phyloP scores from a whole-genome alignment of 2,797 vertebrate species.

The Aselliscus stoliczkanus region DNA sequence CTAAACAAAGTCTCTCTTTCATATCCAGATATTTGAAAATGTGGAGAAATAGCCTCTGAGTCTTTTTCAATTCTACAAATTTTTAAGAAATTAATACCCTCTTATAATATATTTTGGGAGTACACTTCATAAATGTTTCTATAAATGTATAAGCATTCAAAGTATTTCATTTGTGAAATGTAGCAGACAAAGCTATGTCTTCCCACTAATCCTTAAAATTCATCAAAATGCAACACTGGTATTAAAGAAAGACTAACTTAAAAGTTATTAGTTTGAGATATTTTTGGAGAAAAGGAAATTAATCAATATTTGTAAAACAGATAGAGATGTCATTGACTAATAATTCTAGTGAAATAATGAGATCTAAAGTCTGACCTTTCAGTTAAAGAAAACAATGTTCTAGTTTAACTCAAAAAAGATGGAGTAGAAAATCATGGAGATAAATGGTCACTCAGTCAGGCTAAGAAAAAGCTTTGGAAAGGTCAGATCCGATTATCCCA shows the following conservation, averaged over 20 bases:
- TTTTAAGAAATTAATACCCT: background rate
- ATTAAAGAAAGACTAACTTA: conserved; percentile 19
- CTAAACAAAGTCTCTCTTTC: background rate
- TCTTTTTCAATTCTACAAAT: background rate
- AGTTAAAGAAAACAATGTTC: conserved; percentile 64
- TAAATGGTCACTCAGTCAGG: conserved; percentile 55
- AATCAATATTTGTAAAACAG: conserved; percentile 61
- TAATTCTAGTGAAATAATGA: conserved; percentile 69
- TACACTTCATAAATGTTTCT: background rate
- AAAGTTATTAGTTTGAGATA: conserved; percentile 48
- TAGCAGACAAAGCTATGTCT: background rate
- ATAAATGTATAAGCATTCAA: background rate
- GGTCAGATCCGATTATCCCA: background rate
- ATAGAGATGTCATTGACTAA: conserved; percentile 34
- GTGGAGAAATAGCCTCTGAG: background rate
- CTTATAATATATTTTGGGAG: background rate
- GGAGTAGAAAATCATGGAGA: conserved; percentile 38
- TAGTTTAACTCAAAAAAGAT: conserved; percentile 54
- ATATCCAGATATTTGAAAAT: background rate
- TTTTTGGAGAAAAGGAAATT: conserved; percentile 59
- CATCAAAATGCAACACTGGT: background rate
- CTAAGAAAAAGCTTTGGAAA: background rate
- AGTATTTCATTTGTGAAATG: background rate
- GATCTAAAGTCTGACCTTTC: conserved; percentile 69
- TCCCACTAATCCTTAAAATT: background rate